Percentiles rank a stretch among this genome's conserved stretches.
phyloP scores from a whole-genome alignment of 2,888 invertebrate species.

The Ypsolopha sequella region DNA sequence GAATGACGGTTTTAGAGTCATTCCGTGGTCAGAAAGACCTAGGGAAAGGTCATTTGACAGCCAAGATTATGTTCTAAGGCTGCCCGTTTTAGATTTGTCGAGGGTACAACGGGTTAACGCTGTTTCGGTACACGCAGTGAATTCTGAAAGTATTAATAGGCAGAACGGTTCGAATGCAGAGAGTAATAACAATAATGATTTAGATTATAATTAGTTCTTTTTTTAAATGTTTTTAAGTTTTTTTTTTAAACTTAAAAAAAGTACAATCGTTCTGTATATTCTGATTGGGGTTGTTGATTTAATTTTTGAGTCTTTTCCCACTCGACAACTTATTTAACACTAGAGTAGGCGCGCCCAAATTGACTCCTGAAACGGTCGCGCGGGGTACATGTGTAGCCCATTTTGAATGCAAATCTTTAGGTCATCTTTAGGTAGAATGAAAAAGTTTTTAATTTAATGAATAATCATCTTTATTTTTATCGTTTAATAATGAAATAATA shows the following conservation, averaged over 20 bases:
- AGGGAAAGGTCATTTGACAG: slow-evolving; percentile 24
- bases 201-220: slow-evolving; percentile 9
- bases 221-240: too few species aligned
- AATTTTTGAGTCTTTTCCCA: not conserved
- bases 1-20: slow-evolving; percentile 29
- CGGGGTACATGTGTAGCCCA: too few species aligned
- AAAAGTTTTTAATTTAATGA: too few species aligned
- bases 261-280: not conserved
- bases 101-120: slow-evolving; percentile 21
- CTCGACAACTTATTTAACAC: not conserved
- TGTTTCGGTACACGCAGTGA: too few species aligned
- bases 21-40: slow-evolving; percentile 40
- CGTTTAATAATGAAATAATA: too few species aligned
- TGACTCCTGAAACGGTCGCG: too few species aligned
- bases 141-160: too few species aligned
- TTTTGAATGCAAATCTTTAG: too few species aligned
- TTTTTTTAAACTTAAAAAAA: not conserved
- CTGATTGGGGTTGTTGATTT: not conserved
- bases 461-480: too few species aligned
- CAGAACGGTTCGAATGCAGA: slow-evolving; percentile 11
- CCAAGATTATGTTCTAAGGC: slow-evolving; percentile 38
- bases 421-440: too few species aligned
- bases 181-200: slow-evolving; percentile 3
- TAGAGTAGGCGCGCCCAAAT: too few species aligned
- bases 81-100: slow-evolving; percentile 40